Percentiles rank a stretch among this genome's conserved stretches.
phyloP scores from a whole-genome alignment of 2,113 vertebrate genomes.

The Urocolius indicus region DNA sequence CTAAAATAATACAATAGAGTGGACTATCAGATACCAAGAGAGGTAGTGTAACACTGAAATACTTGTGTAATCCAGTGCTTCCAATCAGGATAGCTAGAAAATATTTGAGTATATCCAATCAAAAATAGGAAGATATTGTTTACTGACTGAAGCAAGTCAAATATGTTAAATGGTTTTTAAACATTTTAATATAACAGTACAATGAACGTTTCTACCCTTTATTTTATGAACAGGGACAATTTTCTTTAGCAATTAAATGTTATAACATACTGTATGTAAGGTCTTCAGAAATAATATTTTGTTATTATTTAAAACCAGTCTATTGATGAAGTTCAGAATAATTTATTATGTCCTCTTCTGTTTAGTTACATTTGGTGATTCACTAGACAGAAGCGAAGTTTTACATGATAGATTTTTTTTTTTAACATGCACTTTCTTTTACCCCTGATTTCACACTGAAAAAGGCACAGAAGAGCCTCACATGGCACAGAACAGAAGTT shows the following conservation, averaged over 20 bases:
- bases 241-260: slow-evolving; percentile 25
- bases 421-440: background rate
- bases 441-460: background rate
- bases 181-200: background rate
- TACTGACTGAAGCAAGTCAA: background rate
- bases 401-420: background rate
- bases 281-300: slow-evolving; percentile 1
- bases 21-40: slow-evolving; percentile 9
- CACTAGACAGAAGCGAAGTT: background rate
- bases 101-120: background rate
- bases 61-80: background rate
- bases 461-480: slow-evolving; percentile 6
- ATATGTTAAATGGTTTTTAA: background rate
- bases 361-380: background rate
- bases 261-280: background rate
- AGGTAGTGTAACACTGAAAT: background rate
- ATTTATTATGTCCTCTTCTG: background rate
- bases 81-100: background rate
- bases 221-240: background rate
- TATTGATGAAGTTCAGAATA: background rate
- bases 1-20: slow-evolving; percentile 39
- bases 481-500: slow-evolving; percentile 44
- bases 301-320: background rate
- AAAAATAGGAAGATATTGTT: background rate
- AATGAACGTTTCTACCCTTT: background rate